phyloP scores from a whole-genome alignment of 1,140 invertebrate species.

The Ceratitis capitata region DNA sequence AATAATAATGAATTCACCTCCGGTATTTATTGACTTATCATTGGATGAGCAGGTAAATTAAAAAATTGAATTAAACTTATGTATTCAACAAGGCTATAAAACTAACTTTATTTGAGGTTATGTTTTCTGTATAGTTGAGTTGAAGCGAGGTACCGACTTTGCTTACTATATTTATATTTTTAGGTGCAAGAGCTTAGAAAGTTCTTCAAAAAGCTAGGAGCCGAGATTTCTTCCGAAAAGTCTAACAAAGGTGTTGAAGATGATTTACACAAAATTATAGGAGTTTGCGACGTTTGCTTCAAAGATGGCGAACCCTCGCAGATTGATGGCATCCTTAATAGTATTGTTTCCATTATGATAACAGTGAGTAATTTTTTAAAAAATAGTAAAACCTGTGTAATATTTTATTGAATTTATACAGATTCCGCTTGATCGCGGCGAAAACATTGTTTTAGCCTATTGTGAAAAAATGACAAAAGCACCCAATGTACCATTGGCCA shows the following conservation, averaged over 20 bases:
- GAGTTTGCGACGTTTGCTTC: constrained; percentile 91
- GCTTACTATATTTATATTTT: constrained; percentile 51
- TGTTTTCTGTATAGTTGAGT: constrained; percentile 49
- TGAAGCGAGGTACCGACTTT: constrained; percentile 10
- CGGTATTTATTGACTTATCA: constrained; percentile 83
- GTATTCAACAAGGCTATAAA: not conserved
- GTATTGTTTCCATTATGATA: constrained; percentile 93
- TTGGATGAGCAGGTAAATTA: constrained; percentile 79
- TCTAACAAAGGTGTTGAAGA: constrained; percentile 89
- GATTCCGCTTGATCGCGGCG: constrained; percentile 87
- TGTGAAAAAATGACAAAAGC: constrained; percentile 94
- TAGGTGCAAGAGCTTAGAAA: constrained; percentile 88
- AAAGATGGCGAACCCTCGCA: constrained; percentile 83
- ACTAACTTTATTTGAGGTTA: constrained; percentile 61
- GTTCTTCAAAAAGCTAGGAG: constrained; percentile 90
- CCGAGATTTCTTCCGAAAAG: constrained; percentile 91
- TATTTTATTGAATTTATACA: constrained; percentile 52
- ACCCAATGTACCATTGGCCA: constrained; percentile 81
- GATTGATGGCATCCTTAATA: constrained; percentile 85
- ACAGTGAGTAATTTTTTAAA: constrained; percentile 72
- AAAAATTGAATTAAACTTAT: constrained; percentile 24
- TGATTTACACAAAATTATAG: constrained; percentile 94
- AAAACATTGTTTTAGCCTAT: constrained; percentile 89
- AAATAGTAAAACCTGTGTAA: not conserved
- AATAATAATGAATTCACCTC: constrained; percentile 74